phyloP scores from a whole-genome alignment of 2,888 invertebrate species.

The Hetaerina titia region DNA sequence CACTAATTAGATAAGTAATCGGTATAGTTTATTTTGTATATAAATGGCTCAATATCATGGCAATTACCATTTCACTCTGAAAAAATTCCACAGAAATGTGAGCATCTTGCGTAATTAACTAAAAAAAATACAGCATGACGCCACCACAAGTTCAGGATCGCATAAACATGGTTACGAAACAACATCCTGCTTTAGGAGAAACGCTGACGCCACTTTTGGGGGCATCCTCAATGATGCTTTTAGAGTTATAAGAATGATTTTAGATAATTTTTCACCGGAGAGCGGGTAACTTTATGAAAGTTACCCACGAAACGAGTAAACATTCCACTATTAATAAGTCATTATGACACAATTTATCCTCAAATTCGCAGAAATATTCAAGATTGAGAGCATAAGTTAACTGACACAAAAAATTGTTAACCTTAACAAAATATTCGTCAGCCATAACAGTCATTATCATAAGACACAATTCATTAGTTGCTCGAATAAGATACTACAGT shows the following conservation, averaged over 20 bases:
- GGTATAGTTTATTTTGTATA: not conserved
- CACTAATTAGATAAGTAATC: not conserved
- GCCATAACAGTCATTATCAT: no score
- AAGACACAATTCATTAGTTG: no score
- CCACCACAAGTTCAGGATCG: not conserved
- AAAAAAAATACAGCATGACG: not conserved
- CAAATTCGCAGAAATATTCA: not conserved
- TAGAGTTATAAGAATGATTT: no score
- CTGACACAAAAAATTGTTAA: not conserved
- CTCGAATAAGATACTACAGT: no score
- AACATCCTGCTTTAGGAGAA: constrained; percentile 5
- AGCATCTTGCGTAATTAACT: not conserved
- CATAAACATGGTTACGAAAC: not conserved
- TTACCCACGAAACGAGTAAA: no score
- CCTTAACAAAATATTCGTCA: no score
- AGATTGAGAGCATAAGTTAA: not conserved
- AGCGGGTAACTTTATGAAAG: no score
- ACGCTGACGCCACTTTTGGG: not conserved
- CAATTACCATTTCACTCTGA: not conserved
- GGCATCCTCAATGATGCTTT: not conserved
- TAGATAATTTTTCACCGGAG: no score
- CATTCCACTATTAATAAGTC: not conserved
- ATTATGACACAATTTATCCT: not conserved
- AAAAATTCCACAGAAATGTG: not conserved
- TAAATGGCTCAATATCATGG: not conserved